A percentile compares a stretch with the other conserved stretches of the same genome.
These are phyloP conservation scores for Tenthredo livida DNA, from an alignment of 2,888 invertebrate species.

Conservation along the genomic window DNA sequence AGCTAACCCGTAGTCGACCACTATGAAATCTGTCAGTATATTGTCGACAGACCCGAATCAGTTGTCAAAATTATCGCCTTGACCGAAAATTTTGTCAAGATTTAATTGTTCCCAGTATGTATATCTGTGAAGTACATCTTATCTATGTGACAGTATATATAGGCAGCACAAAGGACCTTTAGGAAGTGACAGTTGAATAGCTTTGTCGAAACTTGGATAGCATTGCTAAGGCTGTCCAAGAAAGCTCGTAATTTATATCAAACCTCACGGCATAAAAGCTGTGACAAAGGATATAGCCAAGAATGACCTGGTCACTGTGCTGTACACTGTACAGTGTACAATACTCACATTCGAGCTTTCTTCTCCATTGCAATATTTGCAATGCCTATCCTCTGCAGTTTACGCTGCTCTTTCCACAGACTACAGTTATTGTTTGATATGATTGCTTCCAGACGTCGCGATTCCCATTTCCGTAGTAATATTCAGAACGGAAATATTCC, in stretches of 20 bases:
- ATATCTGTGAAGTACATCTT: not conserved
- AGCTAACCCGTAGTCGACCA: not conserved
- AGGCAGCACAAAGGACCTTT: not conserved
- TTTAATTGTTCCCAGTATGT: not conserved
- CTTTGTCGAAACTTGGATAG: not conserved
- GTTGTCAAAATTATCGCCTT: too few species aligned
- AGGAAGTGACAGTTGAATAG: constrained; percentile 19
- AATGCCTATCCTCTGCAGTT: not conserved
- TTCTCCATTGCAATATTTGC: not conserved
- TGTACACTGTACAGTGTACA: not conserved
- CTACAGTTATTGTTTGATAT: not conserved
- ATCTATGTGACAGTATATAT: not conserved
- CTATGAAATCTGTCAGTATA: not conserved
- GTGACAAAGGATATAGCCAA: not conserved
- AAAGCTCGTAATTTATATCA: constrained; percentile 31
- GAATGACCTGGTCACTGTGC: not conserved
- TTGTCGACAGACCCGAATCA: too few species aligned
- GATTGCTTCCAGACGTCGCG: not conserved
- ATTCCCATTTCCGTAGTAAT: not conserved
- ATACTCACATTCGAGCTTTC: not conserved
- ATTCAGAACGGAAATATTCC: not conserved
- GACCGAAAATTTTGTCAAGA: not conserved
- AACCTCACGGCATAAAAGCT: not conserved
- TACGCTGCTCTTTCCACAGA: not conserved
- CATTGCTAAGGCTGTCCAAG: constrained; percentile 1